Evolutionary conservation across 2,888 invertebrate species (phyloP).

Genomic region (Hypolimnas misippus): DNA sequence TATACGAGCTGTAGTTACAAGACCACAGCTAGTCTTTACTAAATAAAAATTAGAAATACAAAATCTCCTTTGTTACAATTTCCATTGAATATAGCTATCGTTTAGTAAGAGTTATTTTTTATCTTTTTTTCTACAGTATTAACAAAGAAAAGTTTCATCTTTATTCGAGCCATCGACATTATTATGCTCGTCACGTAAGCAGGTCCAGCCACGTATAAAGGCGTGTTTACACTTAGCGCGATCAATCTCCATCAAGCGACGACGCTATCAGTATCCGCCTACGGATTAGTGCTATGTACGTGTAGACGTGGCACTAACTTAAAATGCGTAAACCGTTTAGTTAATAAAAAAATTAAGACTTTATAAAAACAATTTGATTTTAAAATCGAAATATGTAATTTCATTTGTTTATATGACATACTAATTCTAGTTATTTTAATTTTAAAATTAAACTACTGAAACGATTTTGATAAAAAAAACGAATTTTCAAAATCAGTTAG

Average conservation of each 20-base stretch:
- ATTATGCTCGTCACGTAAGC: conserved; percentile 56
- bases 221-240: conserved; percentile 69
- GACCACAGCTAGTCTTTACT: too few species aligned
- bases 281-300: conserved; percentile 40
- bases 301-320: conserved; percentile 52
- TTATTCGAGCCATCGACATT: conserved; percentile 26
- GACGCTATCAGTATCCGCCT: conserved; percentile 73
- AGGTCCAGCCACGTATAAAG: conserved; percentile 68
- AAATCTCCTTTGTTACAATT: too few species aligned
- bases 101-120: neutral
- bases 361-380: neutral
- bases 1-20: too few species aligned
- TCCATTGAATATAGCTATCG: too few species aligned
- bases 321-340: neutral
- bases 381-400: too few species aligned
- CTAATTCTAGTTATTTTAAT: too few species aligned
- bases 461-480: too few species aligned
- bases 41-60: too few species aligned
- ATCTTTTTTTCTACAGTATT: neutral
- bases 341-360: neutral
- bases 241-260: conserved; percentile 79
- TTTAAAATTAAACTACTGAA: too few species aligned
- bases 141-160: neutral
- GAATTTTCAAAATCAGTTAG: too few species aligned
- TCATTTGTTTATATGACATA: too few species aligned